Evolutionary conservation across 2,797 vertebrate species (phyloP).

Genomic region (Pseudochirops corinnae): DNA sequence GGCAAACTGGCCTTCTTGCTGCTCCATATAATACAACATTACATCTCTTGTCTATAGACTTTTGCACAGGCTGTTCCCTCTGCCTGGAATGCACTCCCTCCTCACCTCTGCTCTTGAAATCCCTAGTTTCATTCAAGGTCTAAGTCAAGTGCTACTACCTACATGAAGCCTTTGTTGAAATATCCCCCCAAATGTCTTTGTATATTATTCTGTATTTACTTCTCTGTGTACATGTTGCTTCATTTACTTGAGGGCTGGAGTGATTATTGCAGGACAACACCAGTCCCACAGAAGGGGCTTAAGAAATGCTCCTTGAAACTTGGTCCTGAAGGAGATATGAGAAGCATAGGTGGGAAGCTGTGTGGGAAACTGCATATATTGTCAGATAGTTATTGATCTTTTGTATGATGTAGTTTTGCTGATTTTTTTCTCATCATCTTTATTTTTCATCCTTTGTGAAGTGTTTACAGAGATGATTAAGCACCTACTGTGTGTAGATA

Average conservation of each 20-base stretch:
- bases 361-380: background rate
- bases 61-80: conserved; percentile 32
- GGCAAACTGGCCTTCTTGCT: background rate
- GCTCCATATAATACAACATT: background rate
- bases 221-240: conserved; percentile 28
- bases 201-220: conserved; percentile 46
- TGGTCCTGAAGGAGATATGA: background rate
- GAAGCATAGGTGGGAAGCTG: background rate
- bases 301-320: background rate
- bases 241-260: background rate
- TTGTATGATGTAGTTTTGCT: background rate
- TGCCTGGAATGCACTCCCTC: conserved; percentile 29
- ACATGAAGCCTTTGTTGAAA: conserved; percentile 18
- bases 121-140: conserved; percentile 14
- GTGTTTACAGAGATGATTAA: background rate
- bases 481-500: background rate
- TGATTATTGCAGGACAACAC: background rate
- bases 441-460: background rate
- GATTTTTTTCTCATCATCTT: background rate
- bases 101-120: conserved; percentile 41
- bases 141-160: conserved; percentile 4
- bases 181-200: background rate
- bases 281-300: background rate
- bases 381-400: background rate
- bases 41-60: conserved; percentile 27